Evolutionary conservation across 2,113 vertebrate genomes (phyloP).

Genomic region (Upupa epops): DNA sequence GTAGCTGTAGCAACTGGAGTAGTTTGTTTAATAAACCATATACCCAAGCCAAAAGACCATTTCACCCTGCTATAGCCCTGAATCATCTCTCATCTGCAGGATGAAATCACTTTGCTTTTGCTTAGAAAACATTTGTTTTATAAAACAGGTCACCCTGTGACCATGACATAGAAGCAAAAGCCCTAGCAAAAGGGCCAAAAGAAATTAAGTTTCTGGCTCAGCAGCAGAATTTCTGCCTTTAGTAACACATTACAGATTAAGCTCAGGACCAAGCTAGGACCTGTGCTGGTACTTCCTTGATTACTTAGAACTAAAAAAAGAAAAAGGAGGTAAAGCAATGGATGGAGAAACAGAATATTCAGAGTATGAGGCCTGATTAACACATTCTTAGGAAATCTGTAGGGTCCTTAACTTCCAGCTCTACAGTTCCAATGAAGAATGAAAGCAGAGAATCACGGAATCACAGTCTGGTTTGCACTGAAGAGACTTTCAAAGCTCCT

Average conservation of each 20-base stretch:
- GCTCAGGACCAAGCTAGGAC: neutral
- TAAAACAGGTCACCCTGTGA: neutral
- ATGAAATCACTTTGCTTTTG: constrained; percentile 39
- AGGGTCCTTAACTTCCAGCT: neutral
- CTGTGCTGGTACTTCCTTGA: neutral
- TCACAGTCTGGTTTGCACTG: no score
- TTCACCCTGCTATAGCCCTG: neutral
- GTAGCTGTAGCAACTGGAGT: constrained; percentile 49
- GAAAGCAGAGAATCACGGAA: no score
- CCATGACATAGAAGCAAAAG: neutral
- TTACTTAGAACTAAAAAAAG: neutral
- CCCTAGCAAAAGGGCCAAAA: neutral
- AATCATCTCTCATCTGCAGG: constrained; percentile 39
- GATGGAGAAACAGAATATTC: neutral
- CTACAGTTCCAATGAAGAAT: neutral
- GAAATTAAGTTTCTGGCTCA: neutral
- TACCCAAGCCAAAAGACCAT: constrained; percentile 21
- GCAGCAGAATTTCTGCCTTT: neutral
- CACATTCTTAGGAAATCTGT: neutral
- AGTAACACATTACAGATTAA: neutral
- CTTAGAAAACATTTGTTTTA: constrained; percentile 26
- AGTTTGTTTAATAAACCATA: constrained; percentile 43
- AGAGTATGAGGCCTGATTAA: neutral
- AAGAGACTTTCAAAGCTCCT: no score
- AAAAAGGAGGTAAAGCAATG: neutral